Evolutionary conservation across 1,140 invertebrate species (phyloP).

Genomic region (Eciton burchellii): DNA sequence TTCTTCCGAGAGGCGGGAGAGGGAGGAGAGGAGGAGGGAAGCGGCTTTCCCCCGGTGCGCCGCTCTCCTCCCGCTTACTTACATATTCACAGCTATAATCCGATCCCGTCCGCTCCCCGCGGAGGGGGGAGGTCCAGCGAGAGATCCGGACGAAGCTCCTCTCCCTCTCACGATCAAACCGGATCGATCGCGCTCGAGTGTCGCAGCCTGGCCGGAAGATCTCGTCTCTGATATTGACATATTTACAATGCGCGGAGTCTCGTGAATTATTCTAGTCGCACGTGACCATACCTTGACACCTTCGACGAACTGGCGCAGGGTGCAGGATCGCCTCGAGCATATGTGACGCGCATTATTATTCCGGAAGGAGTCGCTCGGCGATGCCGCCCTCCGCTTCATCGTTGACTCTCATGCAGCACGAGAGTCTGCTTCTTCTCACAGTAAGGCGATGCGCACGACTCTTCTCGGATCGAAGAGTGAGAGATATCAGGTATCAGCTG

Average conservation of each 20-base stretch:
- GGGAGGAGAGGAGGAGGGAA: too few species aligned
- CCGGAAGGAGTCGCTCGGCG: slow-evolving; percentile 27
- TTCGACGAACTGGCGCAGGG: slow-evolving; percentile 48
- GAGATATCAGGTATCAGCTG: background rate
- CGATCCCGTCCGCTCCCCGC: slow-evolving; percentile 29
- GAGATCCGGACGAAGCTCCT: slow-evolving; percentile 29
- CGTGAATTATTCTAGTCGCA: slow-evolving; percentile 52
- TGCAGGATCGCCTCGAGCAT: background rate
- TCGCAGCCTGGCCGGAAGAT: slow-evolving; percentile 42
- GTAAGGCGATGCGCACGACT: slow-evolving; percentile 26
- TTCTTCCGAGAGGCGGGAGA: too few species aligned
- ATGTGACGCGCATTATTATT: slow-evolving; percentile 37
- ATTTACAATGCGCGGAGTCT: slow-evolving; percentile 52
- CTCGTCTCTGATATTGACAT: slow-evolving; percentile 54
- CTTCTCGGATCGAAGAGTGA: background rate
- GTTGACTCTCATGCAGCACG: slow-evolving; percentile 15
- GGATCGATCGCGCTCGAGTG: slow-evolving; percentile 36
- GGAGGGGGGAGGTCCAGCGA: slow-evolving; percentile 16
- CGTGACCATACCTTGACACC: slow-evolving; percentile 53
- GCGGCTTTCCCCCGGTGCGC: slow-evolving; percentile 26
- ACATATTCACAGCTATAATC: slow-evolving; percentile 70
- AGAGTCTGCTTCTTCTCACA: slow-evolving; percentile 1
- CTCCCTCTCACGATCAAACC: slow-evolving; percentile 28
- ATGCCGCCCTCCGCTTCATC: background rate
- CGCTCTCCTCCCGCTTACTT: slow-evolving; percentile 57